Base-by-base conservation (phyloP, 2,797 vertebrate species). In the Merluccius polli region DNA sequence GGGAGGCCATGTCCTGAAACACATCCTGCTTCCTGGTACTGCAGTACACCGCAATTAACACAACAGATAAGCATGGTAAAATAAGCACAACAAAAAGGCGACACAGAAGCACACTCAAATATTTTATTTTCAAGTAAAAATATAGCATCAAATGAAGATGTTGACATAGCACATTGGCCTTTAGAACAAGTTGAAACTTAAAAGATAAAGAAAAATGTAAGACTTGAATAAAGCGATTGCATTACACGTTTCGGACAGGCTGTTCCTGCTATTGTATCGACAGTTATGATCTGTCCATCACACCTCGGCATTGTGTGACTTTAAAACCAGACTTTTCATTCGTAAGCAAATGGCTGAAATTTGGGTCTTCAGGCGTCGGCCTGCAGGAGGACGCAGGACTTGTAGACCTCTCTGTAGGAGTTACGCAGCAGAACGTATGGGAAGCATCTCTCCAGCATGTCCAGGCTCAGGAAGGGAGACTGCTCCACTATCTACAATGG, bases 361-460 rank as follows among this genome's bases (percentile, higher is more conserved):
- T n/a, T n/a, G n/a, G 44, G 4, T 21, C 44, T 52, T 16, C 44
- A 21, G 16, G 16, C 73, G 21, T 95, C 81, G 94, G 68, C 91
- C 89, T 74, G 92, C 30, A 6, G 92, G 78, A 93, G 13, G 65
- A 93, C 33, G 74, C 89, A 91, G 52, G 90, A 36, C 75, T 89
- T 92, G 91, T 95, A 94, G 65, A 97, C 95, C 72, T 97, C 96
- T 63, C 95, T 94, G 92, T 96, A 98, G 73, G 97, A 95, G 13
- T 98, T 99, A 67, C 97, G 91, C 52, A 98, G 94, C 41, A 98
- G 93, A 31, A 95, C 96, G 0, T 98, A 98, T 0, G 97, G 97
- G 83, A 98, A 99, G 84, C 95, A 96, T 83, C 88, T 93, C 89
- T 99, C 97, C 92, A 99, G 88, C 95, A 97, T 95, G 91, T 98